These are phyloP conservation scores for Poeciliopsis gracilis DNA, from an alignment of 2,797 vertebrate genomes.

Conservation along the genomic window DNA sequence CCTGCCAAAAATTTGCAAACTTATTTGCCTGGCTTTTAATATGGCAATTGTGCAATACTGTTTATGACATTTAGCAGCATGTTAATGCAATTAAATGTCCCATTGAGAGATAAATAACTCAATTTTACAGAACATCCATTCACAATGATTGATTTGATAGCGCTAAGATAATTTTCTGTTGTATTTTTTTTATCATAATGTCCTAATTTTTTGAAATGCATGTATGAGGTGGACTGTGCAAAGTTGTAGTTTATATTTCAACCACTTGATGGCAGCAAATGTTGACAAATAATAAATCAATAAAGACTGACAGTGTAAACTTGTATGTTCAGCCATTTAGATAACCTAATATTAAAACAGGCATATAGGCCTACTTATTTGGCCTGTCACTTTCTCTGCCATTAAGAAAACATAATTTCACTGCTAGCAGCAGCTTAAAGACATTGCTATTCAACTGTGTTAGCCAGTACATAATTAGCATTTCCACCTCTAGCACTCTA, in stretches of 20 bases:
- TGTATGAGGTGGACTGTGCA: neutral
- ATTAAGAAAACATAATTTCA: neutral
- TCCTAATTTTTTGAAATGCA: neutral
- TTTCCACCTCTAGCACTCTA: neutral
- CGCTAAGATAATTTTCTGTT: neutral
- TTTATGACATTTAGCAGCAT: neutral
- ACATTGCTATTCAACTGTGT: neutral
- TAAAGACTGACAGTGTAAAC: neutral
- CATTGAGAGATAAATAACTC: no score
- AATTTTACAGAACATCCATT: no score
- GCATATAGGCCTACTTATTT: neutral
- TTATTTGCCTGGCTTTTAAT: neutral
- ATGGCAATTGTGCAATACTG: neutral
- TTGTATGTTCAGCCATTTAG: neutral
- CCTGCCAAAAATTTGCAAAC: neutral
- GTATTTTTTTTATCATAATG: neutral
- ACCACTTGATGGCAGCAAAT: slow-evolving; percentile 57
- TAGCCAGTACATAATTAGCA: neutral
- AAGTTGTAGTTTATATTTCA: slow-evolving; percentile 8
- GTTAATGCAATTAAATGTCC: no score
- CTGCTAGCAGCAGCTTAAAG: neutral
- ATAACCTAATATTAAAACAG: slow-evolving; percentile 1
- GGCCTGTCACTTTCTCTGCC: neutral
- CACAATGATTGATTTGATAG: no score
- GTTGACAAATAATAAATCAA: neutral